Conservation (phyloP, 1,140 invertebrate genomes). For the Homalodisca vitripennis region DNA sequence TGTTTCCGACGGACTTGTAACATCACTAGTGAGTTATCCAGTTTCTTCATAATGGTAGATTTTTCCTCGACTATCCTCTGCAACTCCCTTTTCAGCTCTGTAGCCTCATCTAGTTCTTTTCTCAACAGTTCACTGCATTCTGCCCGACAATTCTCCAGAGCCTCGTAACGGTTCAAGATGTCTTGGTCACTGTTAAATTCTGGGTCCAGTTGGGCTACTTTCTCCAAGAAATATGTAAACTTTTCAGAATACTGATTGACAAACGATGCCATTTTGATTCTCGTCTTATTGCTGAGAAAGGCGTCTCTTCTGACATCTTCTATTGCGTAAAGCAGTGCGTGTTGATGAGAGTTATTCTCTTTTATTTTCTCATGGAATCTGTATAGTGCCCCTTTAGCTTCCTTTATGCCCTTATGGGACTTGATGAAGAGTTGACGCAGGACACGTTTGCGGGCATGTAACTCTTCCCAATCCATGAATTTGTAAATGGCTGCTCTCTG, state of each 20-base stretch:
- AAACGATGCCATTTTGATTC: constrained; percentile 11
- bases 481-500: neutral
- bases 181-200: neutral
- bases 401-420: neutral
- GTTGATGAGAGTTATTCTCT: too few species aligned
- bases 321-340: too few species aligned
- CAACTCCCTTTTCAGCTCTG: neutral
- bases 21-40: neutral
- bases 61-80: neutral
- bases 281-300: too few species aligned
- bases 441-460: neutral
- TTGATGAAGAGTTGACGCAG: neutral
- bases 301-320: too few species aligned
- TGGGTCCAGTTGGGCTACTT: neutral
- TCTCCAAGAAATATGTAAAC: neutral
- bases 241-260: neutral
- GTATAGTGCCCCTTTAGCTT: neutral
- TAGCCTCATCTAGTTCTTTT: neutral
- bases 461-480: too few species aligned
- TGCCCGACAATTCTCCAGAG: neutral
- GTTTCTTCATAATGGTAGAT: neutral
- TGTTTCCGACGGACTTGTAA: neutral
- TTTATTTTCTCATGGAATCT: neutral
- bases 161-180: constrained; percentile 3
- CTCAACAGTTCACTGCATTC: neutral